Evolutionary conservation across 2,888 invertebrate species (phyloP).

Genomic region (Xestia c-nigrum): DNA sequence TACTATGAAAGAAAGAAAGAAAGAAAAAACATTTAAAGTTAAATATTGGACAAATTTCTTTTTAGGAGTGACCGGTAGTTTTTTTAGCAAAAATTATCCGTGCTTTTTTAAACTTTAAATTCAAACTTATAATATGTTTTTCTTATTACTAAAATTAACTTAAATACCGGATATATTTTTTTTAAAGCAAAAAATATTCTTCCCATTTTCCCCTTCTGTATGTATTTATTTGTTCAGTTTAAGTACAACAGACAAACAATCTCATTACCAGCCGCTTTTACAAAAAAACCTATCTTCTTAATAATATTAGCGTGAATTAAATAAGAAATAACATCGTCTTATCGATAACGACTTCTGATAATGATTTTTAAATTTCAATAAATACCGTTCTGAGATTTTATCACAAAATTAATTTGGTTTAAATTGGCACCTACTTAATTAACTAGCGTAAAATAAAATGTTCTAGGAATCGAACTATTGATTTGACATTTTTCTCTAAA

Average conservation of each 20-base stretch:
- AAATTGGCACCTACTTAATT: conserved; percentile 21
- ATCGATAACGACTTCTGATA: background rate
- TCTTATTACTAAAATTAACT: background rate
- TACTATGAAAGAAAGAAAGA: no score
- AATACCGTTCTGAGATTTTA: background rate
- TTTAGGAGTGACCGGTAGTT: background rate
- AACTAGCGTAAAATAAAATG: background rate
- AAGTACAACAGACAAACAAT: no score
- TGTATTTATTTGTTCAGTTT: background rate
- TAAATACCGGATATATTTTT: background rate
- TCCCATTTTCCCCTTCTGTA: background rate
- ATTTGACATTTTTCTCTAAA: background rate
- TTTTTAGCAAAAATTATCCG: background rate
- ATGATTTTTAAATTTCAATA: conserved; percentile 18
- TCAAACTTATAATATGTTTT: no score
- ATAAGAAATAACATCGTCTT: background rate
- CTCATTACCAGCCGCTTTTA: background rate
- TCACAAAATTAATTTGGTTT: background rate
- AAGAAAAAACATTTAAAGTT: no score
- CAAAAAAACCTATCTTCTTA: no score
- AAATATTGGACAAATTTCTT: background rate
- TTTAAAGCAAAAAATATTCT: background rate
- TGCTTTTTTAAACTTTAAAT: background rate
- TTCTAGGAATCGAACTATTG: background rate
- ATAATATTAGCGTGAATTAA: background rate